These are phyloP conservation scores for Cydia amplana DNA, from an alignment of 1,140 invertebrate species.

Conservation along the genomic window DNA sequence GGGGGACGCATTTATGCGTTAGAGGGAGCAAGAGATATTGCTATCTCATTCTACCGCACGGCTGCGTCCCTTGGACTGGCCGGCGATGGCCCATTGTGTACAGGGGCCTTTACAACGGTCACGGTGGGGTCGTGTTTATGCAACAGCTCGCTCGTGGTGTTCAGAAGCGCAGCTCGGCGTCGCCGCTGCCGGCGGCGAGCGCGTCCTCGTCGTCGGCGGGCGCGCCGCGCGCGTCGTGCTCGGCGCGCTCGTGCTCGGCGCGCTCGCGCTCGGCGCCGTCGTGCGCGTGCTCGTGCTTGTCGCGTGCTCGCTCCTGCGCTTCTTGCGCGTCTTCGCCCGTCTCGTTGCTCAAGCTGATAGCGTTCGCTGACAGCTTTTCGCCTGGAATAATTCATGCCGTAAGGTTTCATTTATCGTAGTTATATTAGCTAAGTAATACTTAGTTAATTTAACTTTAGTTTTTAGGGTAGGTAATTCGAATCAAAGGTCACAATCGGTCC, in stretches of 20 bases:
- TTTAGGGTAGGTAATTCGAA: too few species aligned
- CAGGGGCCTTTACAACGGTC: too few species aligned
- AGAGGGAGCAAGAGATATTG: too few species aligned
- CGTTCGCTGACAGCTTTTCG: slow-evolving; percentile 31
- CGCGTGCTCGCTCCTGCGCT: slow-evolving; percentile 35
- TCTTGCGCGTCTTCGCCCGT: slow-evolving; percentile 33
- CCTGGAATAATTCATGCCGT: slow-evolving; percentile 31
- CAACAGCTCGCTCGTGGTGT: not conserved
- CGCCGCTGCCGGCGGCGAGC: slow-evolving; percentile 52
- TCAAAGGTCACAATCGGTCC: too few species aligned
- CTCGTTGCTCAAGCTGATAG: slow-evolving; percentile 36
- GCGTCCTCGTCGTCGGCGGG: slow-evolving; percentile 64
- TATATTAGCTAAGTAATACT: too few species aligned
- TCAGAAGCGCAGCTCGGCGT: slow-evolving; percentile 59
- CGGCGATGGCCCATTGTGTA: too few species aligned
- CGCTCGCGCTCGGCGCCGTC: slow-evolving; percentile 19
- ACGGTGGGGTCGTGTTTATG: not conserved
- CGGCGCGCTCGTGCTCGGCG: not conserved
- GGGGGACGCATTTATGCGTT: too few species aligned
- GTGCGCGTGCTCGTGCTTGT: slow-evolving; percentile 20
- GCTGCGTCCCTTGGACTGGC: too few species aligned
- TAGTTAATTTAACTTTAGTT: too few species aligned
- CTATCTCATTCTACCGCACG: too few species aligned
- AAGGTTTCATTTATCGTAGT: not conserved
- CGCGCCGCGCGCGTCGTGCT: slow-evolving; percentile 35